Evolutionary conservation across 2,113 vertebrate genomes (phyloP), one percentile per base, ranked within the genome.

Genomic region (Hippocampus mohnikei): DNA sequence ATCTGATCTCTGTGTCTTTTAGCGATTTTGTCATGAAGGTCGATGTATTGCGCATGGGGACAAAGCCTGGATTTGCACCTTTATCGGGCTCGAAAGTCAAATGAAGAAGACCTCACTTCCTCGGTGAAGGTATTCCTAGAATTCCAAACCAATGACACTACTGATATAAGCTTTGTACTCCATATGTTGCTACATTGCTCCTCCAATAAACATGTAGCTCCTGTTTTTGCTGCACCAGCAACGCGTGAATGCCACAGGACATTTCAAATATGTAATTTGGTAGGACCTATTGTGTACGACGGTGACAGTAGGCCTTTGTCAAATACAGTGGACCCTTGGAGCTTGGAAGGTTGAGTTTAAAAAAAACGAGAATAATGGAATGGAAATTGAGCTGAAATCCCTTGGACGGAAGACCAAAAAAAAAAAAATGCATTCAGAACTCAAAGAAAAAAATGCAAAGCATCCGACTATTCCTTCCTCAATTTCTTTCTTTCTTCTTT

Each of bases 261-360:
- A 7, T 65, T 69, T 61, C 11, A 50, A 66, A 61, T n/a, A 64
- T 16, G 53, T 23, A 42, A 73, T 62, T 37, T 72, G 59, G 53
- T 50, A 65, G n/a, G 48, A 58, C 72, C 63, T 16, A 44, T 20
- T 55, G 23, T 13, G 55, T 25, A 58, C 41, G 5, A 13, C 23
- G 29, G 37, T 61, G 37, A 10, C 37, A 60, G 23, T 52, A 67
- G 8, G 25, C 27, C 27, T 16, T 33, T 60, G 58, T 60, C 13
- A 60, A 60, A 53, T n/a, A 63, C 53, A 60, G 62, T 73, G 73
- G 70, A 74, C 27, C 64, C 69, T 59, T 21, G 23, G 8, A 69
- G 58, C 65, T 60, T 52, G 18, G 4, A 46, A 7, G 50, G 16
- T 60, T n/a, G 71, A 42, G 42, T 48, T 5, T 5, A 52, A 55